Percentiles rank a stretch among this genome's conserved stretches.
These are phyloP conservation scores for Crenichthys baileyi DNA, from an alignment of 2,797 vertebrate genomes.

Conservation along the genomic window DNA sequence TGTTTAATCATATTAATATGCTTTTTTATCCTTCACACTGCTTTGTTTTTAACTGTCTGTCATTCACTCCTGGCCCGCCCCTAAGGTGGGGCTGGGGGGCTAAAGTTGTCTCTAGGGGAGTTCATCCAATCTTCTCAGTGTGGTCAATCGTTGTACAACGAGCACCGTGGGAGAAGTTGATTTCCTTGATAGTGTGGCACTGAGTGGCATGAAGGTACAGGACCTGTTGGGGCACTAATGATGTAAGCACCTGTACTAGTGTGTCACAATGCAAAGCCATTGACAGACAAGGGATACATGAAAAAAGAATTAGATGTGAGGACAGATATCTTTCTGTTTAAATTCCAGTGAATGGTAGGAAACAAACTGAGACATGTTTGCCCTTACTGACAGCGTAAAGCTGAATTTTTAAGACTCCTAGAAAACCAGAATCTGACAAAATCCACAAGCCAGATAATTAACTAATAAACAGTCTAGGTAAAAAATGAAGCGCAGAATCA, in stretches of 20 bases:
- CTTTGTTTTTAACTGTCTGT: not conserved
- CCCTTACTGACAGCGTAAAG: not conserved
- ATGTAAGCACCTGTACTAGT: not conserved
- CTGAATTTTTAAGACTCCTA: not conserved
- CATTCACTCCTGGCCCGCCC: not conserved
- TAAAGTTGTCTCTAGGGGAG: too few species aligned
- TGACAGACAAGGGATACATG: not conserved
- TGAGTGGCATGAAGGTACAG: not conserved
- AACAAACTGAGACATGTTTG: not conserved
- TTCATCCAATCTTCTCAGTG: not conserved
- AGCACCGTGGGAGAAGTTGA: not conserved
- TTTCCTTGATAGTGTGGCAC: not conserved
- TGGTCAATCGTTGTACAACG: not conserved
- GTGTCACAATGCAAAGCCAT: not conserved
- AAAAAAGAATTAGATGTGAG: not conserved
- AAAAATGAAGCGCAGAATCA: not conserved
- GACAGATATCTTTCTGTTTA: not conserved
- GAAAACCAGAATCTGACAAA: not conserved
- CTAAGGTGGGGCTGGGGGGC: too few species aligned
- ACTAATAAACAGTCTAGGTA: not conserved
- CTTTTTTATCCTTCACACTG: not conserved
- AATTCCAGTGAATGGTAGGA: not conserved
- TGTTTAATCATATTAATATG: not conserved
- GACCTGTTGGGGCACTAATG: not conserved
- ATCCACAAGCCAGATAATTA: not conserved